Evolutionary conservation across 2,888 invertebrate species (phyloP).

Genomic region (Sinhomidia bicolor): DNA sequence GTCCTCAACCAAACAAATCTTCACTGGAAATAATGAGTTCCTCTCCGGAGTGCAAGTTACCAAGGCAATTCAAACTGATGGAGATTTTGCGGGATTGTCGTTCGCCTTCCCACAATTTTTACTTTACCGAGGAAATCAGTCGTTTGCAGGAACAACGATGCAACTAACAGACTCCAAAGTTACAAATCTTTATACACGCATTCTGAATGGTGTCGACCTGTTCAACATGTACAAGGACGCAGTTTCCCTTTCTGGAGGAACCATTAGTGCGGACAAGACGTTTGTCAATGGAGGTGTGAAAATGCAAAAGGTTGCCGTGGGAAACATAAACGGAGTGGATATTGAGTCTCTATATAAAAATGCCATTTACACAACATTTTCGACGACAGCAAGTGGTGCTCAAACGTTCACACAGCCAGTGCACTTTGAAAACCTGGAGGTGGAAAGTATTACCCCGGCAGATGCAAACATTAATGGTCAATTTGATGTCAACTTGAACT

Average conservation of each 20-base stretch:
- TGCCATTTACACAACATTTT: constrained; percentile 59
- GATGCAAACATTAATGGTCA: constrained; percentile 41
- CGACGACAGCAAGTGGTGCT: neutral
- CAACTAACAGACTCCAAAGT: neutral
- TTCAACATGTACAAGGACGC: constrained; percentile 56
- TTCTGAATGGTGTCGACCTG: constrained; percentile 50
- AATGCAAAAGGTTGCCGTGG: neutral
- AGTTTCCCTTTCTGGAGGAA: constrained; percentile 46
- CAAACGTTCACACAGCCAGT: constrained; percentile 54
- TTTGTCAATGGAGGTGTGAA: constrained; percentile 15
- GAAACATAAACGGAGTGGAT: constrained; percentile 39
- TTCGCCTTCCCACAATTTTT: constrained; percentile 68
- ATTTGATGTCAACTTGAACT: constrained; percentile 36
- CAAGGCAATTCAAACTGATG: constrained; percentile 9
- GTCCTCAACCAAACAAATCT: constrained; percentile 54
- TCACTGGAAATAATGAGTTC: constrained; percentile 66
- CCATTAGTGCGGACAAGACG: constrained; percentile 9
- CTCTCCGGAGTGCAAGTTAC: neutral
- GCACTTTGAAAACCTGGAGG: constrained; percentile 30
- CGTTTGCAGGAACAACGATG: constrained; percentile 71
- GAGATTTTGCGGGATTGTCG: constrained; percentile 54
- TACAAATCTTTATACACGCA: constrained; percentile 29
- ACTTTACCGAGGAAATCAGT: constrained; percentile 66
- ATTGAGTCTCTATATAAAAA: constrained; percentile 57
- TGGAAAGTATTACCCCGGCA: neutral